These are phyloP conservation scores for Argyresthia goedartella DNA, from an alignment of 2,888 invertebrate species.

Conservation along the genomic window DNA sequence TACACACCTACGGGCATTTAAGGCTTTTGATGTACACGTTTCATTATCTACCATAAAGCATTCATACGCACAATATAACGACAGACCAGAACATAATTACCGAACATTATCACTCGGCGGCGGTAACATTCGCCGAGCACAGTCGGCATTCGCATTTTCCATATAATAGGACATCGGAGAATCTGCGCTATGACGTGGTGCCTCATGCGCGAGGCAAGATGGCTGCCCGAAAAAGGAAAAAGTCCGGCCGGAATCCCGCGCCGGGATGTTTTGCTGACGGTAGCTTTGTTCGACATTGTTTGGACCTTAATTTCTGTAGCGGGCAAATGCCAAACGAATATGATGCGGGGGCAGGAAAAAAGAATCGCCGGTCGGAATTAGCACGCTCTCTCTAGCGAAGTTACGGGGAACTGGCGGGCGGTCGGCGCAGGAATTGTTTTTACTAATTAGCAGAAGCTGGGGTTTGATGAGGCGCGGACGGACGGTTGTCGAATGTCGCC, in stretches of 20 bases:
- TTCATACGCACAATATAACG: neutral
- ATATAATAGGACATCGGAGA: conserved; percentile 62
- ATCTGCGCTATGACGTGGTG: conserved; percentile 66
- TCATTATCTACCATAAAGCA: too few relatives aligned
- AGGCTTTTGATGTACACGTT: too few relatives aligned
- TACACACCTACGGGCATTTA: too few relatives aligned
- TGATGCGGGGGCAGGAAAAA: conserved; percentile 65
- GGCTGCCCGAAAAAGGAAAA: conserved; percentile 59
- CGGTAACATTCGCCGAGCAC: conserved; percentile 34
- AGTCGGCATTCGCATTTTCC: conserved; percentile 29
- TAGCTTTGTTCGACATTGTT: conserved; percentile 69
- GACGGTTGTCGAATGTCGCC: conserved; percentile 4
- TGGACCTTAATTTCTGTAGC: conserved; percentile 68
- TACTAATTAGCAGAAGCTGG: conserved; percentile 60
- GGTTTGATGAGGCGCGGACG: conserved; percentile 48
- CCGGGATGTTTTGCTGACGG: conserved; percentile 66
- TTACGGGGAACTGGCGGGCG: conserved; percentile 68
- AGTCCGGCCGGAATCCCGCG: conserved; percentile 59
- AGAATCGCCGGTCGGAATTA: conserved; percentile 64
- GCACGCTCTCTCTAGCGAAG: conserved; percentile 59
- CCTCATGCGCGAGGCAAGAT: conserved; percentile 60
- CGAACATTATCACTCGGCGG: conserved; percentile 5
- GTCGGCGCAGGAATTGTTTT: conserved; percentile 65
- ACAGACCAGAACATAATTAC: conserved; percentile 1
- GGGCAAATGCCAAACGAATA: conserved; percentile 63